Evolutionary conservation across 2,888 invertebrate species (phyloP), one percentile per base, ranked within the genome.

Genomic region (Pollenia labialis): DNA sequence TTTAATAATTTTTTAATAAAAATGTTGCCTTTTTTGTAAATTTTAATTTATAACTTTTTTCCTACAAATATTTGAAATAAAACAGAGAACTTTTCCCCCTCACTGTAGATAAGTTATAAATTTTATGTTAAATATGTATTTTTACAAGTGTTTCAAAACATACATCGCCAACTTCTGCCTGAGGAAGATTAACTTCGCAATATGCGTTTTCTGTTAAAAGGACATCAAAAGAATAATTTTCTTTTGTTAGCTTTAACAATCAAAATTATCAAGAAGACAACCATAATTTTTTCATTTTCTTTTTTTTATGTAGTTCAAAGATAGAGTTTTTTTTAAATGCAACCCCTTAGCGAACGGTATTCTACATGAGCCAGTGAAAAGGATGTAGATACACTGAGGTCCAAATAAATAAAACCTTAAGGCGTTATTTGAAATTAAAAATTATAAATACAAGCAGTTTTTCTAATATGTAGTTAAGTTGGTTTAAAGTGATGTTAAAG

Each of bases 191-290:
- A 68, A 77, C 77, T 77, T 50, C 2, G 8, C 54, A 56, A 58
- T 40, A 58, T 68, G 68, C 56, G 42, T 56, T 77, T 48, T 23
- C 40, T 48, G 18, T 16, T 48, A 56, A 62, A 10, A 11, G 40
- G 44, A 77, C 56, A 46, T 68, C 77, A 77, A 77, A 77, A 32
- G 48, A 68, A 56, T 14, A 56, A 14, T 77, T 14, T 48, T 16
- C 48, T 58, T 54, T 68, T 56, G 14, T 40, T 58, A 40, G 58
- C 40, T 68, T 66, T 10, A 58, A n/a, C 48, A 58, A 58, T 58
- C 56, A 58, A 46, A 40, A 54, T 66, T 66, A 44, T 66, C 56
- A 58, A 68, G 8, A 56, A 58, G 4, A 56, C 32, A 77, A 12
- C n/a, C 48, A 46, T 58, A 40, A 40, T 48, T 77, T 58, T 48